Evolutionary conservation across 2,797 vertebrate species (phyloP).

Genomic region (Cirrhinus molitorella): DNA sequence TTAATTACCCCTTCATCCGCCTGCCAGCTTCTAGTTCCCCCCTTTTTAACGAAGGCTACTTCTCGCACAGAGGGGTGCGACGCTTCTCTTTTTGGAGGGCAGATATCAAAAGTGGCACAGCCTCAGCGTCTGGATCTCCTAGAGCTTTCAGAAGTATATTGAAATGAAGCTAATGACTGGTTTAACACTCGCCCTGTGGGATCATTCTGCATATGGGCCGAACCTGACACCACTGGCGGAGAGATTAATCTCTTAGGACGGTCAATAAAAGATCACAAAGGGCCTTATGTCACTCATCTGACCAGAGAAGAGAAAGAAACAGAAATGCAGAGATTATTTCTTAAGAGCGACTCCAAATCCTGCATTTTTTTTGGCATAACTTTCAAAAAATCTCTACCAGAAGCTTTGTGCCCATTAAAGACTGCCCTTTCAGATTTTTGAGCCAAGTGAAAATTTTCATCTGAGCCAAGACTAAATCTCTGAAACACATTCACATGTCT

Average conservation of each 20-base stretch:
- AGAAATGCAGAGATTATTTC: neutral
- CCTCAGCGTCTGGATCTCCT: conserved; percentile 67
- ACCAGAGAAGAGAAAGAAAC: conserved; percentile 3
- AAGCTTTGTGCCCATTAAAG: neutral
- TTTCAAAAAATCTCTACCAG: neutral
- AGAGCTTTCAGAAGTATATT: conserved; percentile 71
- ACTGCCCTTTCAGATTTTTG: neutral
- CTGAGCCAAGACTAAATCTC: neutral
- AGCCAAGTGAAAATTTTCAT: conserved; percentile 3
- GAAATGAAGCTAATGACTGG: conserved; percentile 76
- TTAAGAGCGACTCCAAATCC: neutral
- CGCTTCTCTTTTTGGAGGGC: conserved; percentile 48
- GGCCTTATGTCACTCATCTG: conserved; percentile 70
- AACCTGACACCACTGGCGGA: conserved; percentile 21
- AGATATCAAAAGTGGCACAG: conserved; percentile 53
- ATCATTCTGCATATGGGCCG: neutral
- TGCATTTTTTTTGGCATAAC: neutral
- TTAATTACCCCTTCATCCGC: conserved; percentile 74
- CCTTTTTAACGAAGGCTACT: conserved; percentile 58
- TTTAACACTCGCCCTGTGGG: conserved; percentile 58
- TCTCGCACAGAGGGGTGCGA: conserved; percentile 45
- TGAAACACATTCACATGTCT: neutral
- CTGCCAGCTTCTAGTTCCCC: conserved; percentile 62
- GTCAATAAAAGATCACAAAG: conserved; percentile 64
- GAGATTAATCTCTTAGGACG: conserved; percentile 33